Base-by-base conservation (phyloP, 2,797 vertebrate genomes). In the Chromis chromis region DNA sequence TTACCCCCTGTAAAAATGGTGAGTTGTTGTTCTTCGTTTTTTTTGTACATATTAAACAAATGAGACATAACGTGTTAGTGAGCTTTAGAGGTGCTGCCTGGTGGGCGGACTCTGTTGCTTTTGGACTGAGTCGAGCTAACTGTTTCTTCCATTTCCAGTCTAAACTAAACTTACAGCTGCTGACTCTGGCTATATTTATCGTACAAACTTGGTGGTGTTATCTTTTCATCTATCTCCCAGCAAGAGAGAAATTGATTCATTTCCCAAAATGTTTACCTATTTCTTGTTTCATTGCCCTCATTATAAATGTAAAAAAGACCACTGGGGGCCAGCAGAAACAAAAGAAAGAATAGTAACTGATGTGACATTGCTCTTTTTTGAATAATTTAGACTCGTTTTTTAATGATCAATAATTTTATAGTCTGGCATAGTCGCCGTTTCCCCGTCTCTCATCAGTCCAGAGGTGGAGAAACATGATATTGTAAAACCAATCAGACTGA, bases 41-140 rank as follows among this genome's bases (percentile, higher is more conserved):
- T 64, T 69, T 39, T 57, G 8, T 56, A 36, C 42, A 70, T 55
- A 49, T 40, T 44, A 59, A 79, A 33, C 21, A 52, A 69, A 63
- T 55, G 19, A 19, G 16, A 48, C 17, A 36, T 10, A 27, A 11
- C 22, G 25, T 22, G 63, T 17, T 52, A 6, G 19, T 59, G 14
- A 40, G n/a, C 16, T 39, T 33, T 11, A 13, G 24, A 21, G 39
- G 33, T 33, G 42, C n/a, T 71, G 10, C 22, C 33, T 6, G 55
- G 28, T 13, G 49, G 12, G 31, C 3, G 1, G 31, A 14, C 31
- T 56, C 61, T 36, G 28, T 17, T 48, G 27, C 21, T 12, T 40
- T 58, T 52, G 36, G 24, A 33, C 13, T 17, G 25, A 65, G 50
- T 1, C 3, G 12, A 25, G n/a, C 46, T 17, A 50, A 57, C 55